These are phyloP conservation scores for honey bee (Apis mellifera) DNA, from an alignment of 1,140 invertebrate species.

Conservation along the genomic window Amel_HAv3.1 CM009943.2:5078501-5079000, in stretches of 20 bases:
- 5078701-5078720: constrained; percentile 86
- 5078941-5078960: neutral
- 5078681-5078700: constrained; percentile 69
- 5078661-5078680: constrained; percentile 75
- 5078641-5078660: constrained; percentile 68
- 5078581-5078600: neutral
- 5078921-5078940: too few species aligned
- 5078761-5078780: constrained; percentile 91
- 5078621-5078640: neutral
- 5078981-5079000: constrained; percentile 41
- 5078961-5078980: neutral
- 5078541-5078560: neutral
- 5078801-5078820: constrained; percentile 91
- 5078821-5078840: neutral
- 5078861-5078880: neutral
- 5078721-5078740: constrained; percentile 91
- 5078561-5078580: neutral
- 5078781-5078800: constrained; percentile 92
- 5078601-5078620: neutral
- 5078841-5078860: neutral
- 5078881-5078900: neutral
- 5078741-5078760: constrained; percentile 92
- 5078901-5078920: too few species aligned
- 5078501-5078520: neutral
- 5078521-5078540: neutral